Evolutionary conservation across 2,888 invertebrate genomes (phyloP).

Genomic region (Platerodrilus igneus): DNA sequence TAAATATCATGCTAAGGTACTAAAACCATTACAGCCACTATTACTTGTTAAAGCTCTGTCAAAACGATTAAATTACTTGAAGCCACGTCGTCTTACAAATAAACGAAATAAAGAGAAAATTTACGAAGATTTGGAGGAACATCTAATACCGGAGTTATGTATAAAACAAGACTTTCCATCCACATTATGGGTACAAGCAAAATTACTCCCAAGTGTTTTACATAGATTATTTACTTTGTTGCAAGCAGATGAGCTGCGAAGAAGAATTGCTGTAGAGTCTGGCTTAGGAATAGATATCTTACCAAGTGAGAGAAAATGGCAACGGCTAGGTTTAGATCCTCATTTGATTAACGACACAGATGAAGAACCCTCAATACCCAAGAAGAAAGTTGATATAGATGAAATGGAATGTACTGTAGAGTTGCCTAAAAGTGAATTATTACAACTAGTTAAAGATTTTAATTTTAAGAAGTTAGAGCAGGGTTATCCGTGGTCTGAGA

Average conservation of each 20-base stretch:
- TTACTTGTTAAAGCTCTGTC: constrained; percentile 73
- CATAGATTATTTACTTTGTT: constrained; percentile 70
- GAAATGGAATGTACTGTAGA: constrained; percentile 24
- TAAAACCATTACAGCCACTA: constrained; percentile 66
- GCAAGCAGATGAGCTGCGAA: constrained; percentile 67
- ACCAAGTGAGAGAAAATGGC: constrained; percentile 33
- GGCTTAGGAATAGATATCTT: constrained; percentile 42
- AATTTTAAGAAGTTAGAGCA: constrained; percentile 48
- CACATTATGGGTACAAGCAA: constrained; percentile 79
- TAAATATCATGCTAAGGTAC: constrained; percentile 66
- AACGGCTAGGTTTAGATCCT: constrained; percentile 38
- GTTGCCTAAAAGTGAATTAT: constrained; percentile 44
- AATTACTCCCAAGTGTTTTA: constrained; percentile 77
- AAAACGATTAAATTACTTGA: constrained; percentile 56
- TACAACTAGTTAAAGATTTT: constrained; percentile 44
- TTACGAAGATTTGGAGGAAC: constrained; percentile 58
- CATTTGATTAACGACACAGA: constrained; percentile 33
- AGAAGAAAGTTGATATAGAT: constrained; percentile 9
- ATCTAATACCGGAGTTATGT: constrained; percentile 86
- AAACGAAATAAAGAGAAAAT: constrained; percentile 46
- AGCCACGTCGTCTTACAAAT: constrained; percentile 46
- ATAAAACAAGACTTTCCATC: constrained; percentile 66
- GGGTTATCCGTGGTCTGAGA: constrained; percentile 49
- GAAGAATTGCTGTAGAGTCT: constrained; percentile 50
- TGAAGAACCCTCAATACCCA: constrained; percentile 21